phyloP scores from a whole-genome alignment of 2,888 invertebrate species.

The Sarcophaga variegata region DNA sequence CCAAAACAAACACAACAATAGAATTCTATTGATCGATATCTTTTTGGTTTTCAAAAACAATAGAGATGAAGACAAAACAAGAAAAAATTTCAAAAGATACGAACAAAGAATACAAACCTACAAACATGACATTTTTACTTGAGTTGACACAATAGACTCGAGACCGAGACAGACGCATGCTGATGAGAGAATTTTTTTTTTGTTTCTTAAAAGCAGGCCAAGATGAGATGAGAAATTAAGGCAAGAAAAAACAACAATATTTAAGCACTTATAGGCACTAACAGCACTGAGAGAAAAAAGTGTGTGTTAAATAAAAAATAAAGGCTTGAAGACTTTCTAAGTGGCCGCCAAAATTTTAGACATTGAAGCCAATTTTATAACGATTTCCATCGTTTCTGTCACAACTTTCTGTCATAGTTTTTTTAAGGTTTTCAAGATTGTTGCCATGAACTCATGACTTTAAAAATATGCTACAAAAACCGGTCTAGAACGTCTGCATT shows the following conservation, averaged over 20 bases:
- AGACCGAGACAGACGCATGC: slow-evolving; percentile 70
- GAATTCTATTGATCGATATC: slow-evolving; percentile 64
- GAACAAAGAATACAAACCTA: slow-evolving; percentile 33
- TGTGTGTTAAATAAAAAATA: too few relatives aligned
- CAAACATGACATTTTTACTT: slow-evolving; percentile 57
- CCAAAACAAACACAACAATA: slow-evolving; percentile 41
- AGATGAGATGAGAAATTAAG: slow-evolving; percentile 16
- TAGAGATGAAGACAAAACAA: slow-evolving; percentile 4
- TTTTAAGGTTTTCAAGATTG: too few relatives aligned
- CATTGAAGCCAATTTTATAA: too few relatives aligned
- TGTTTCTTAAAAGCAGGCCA: slow-evolving; percentile 23
- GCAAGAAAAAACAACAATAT: slow-evolving; percentile 17
- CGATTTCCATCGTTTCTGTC: neutral
- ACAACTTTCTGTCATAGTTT: too few relatives aligned
- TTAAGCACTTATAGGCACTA: slow-evolving; percentile 30
- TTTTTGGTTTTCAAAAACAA: slow-evolving; percentile 54
- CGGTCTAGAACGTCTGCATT: too few relatives aligned
- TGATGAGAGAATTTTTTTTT: slow-evolving; percentile 71
- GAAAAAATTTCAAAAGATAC: slow-evolving; percentile 14
- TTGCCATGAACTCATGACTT: too few relatives aligned
- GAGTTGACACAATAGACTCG: slow-evolving; percentile 64
- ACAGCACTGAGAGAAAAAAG: slow-evolving; percentile 31
- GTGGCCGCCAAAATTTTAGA: too few relatives aligned
- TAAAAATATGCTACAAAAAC: too few relatives aligned
- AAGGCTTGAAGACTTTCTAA: neutral